Evolutionary conservation across 2,113 vertebrate species (phyloP), one percentile per base, ranked within the genome.

Genomic region (Chauna torquata): DNA sequence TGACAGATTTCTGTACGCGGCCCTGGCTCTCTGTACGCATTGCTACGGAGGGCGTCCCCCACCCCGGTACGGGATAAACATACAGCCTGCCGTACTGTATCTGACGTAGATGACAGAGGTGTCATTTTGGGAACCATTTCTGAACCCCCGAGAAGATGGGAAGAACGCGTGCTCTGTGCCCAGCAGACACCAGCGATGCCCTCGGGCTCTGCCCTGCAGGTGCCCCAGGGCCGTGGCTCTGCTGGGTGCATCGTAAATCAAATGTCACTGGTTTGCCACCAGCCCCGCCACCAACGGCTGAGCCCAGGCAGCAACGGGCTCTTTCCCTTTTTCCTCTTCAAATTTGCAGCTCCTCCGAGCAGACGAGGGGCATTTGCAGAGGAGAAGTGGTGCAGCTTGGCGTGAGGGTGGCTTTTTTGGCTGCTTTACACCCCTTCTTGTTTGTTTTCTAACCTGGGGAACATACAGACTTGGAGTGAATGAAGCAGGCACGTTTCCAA

Each of bases 231-330:
- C 49, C n/a, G 9, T 0, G 0, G 50, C 45, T 34, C 81, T 1
- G 0, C 82, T 23, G 40, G 69, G 50, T 49, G 94, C 95, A 25
- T 79, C 7, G 1, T n/a, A 97, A 96, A 96, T 92, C 91, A 79
- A 69, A 54, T 87, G 97, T 98, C 98, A 98, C 97, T 97, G 97
- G 96, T 80, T 90, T 9, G 3, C 85, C 11, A 28, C 79, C 6
- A 16, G 78, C 65, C 78, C 34, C 5, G 6, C 47, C 36, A 54
- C 70, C 54, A 66, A 12, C 3, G 8, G 68, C 70, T 2, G 2
- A 86, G 50, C 74, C 40, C 38, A 72, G 75, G n/a, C 81, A 55
- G 76, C 57, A 49, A 40, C 0, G 10, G 36, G 8, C 61, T 69
- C 50, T 57, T 82, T 32, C 3, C 52, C 42, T 52, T 92, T 47